Evolutionary conservation across 2,113 vertebrate genomes (phyloP).

Genomic region (Caranx ignobilis): DNA sequence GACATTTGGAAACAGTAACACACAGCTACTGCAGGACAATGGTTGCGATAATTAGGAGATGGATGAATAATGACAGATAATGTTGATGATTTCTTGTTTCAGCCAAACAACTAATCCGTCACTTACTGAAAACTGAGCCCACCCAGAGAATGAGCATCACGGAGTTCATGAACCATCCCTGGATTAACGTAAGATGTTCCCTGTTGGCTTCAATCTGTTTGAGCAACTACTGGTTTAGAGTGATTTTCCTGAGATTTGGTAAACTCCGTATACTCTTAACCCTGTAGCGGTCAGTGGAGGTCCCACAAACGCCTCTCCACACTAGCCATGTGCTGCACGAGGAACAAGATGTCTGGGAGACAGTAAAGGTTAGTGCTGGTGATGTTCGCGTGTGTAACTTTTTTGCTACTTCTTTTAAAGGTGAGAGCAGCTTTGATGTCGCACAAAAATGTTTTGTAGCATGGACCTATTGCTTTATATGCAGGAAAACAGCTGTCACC

Average conservation of each 20-base stretch:
- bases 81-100: constrained; percentile 14
- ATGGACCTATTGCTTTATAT: not conserved
- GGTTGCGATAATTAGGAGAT: not conserved
- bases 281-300: constrained; percentile 84
- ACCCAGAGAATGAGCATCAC: constrained; percentile 93
- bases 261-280: not conserved
- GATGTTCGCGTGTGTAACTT: not conserved
- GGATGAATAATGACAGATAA: constrained; percentile 5
- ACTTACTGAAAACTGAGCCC: constrained; percentile 92
- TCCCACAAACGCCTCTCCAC: constrained; percentile 91
- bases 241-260: constrained; percentile 2
- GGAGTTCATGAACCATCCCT: constrained; percentile 94
- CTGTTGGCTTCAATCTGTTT: constrained; percentile 7
- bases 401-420: not conserved
- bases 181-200: constrained; percentile 90
- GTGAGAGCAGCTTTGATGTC: not conserved
- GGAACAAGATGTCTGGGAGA: constrained; percentile 93
- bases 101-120: constrained; percentile 93
- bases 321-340: constrained; percentile 89
- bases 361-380: constrained; percentile 86
- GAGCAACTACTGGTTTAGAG: constrained; percentile 13
- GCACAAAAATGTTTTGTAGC: not conserved
- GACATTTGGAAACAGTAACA: not conserved
- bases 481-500: not conserved
- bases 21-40: not conserved